Evolutionary conservation across 2,113 vertebrate genomes (phyloP).

Genomic region (Hippopotamus amphibius): DNA sequence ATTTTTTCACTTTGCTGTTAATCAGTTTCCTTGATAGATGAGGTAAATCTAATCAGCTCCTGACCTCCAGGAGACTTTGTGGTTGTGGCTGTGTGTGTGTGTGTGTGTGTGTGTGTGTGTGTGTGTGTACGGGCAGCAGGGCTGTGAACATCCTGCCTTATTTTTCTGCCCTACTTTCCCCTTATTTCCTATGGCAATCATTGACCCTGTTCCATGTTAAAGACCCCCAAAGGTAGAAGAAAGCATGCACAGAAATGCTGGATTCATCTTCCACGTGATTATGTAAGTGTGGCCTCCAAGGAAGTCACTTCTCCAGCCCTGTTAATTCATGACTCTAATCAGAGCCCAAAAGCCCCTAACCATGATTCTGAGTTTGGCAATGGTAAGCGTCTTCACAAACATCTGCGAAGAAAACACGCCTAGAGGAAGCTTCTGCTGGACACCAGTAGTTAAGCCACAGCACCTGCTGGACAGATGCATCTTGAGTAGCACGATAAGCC

Average conservation of each 20-base stretch:
- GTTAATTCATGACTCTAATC: constrained; percentile 63
- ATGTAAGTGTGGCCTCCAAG: constrained; percentile 40
- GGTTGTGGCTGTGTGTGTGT: neutral
- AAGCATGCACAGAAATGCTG: neutral
- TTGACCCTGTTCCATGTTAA: constrained; percentile 65
- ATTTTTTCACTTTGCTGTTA: neutral
- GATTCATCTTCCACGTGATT: constrained; percentile 9
- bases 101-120: neutral
- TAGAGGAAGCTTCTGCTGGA: constrained; percentile 25
- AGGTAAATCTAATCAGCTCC: neutral
- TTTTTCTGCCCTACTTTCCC: constrained; percentile 63
- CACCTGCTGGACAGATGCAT: neutral
- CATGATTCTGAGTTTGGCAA: constrained; percentile 52
- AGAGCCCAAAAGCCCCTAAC: constrained; percentile 39
- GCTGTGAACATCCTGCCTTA: neutral
- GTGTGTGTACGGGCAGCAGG: neutral
- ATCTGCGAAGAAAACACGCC: constrained; percentile 40
- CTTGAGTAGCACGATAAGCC: neutral
- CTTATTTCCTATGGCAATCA: constrained; percentile 62
- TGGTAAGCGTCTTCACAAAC: constrained; percentile 47
- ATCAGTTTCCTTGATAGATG: neutral
- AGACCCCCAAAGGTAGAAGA: constrained; percentile 33
- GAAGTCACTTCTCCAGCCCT: constrained; percentile 35
- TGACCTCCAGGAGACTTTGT: neutral
- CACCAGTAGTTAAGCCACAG: constrained; percentile 3